Conservation (phyloP, 2,888 invertebrate species). For the Pecten maximus region DNA sequence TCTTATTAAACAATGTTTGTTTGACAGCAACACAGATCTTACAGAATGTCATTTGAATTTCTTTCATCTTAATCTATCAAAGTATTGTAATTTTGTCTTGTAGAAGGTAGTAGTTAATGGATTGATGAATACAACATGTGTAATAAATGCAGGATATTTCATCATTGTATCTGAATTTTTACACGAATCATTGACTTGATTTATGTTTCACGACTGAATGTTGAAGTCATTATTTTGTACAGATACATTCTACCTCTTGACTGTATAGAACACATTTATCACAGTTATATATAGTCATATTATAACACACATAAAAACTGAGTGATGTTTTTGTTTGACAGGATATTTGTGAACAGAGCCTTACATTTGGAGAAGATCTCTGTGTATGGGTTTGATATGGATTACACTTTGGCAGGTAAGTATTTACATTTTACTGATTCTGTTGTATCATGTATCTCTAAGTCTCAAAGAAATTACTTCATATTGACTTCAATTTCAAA, state of each 20-base stretch:
- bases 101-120: background rate
- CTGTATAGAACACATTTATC: background rate
- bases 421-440: background rate
- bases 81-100: background rate
- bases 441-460: background rate
- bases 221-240: background rate
- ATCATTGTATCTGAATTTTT: background rate
- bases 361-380: conserved; percentile 98
- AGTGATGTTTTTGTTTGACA: conserved; percentile 58
- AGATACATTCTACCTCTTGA: too few species aligned
- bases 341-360: conserved; percentile 96
- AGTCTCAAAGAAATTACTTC: background rate
- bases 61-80: background rate
- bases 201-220: background rate
- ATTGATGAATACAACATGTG: background rate
- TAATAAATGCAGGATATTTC: background rate
- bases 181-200: background rate
- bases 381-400: conserved; percentile 99
- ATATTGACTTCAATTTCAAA: too few species aligned
- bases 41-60: too few species aligned
- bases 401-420: conserved; percentile 97
- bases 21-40: too few species aligned
- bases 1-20: too few species aligned
- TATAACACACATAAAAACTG: background rate
- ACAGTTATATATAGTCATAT: background rate